Base-by-base conservation (phyloP, 2,797 vertebrate species). In the Pagetopsis macropterus region DNA sequence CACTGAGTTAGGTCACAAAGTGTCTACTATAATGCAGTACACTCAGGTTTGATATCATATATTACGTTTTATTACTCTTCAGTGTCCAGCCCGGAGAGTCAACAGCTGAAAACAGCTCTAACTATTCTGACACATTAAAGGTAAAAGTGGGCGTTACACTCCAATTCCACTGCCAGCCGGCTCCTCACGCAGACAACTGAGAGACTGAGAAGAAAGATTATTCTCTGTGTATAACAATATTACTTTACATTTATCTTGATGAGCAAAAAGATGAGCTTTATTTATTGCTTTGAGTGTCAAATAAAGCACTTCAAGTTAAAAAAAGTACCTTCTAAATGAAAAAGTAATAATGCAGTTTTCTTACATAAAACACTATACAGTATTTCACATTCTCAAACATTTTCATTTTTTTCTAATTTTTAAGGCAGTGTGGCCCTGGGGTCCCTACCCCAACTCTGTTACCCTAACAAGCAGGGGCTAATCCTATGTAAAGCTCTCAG, bases 401-500 rank as follows among this genome's bases (percentile, higher is more conserved):
- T 14, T 48, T 43, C 17, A 49, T 14, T 37, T 55, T 16, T 66
- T 57, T 69, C 44, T 14, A 19, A 45, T 21, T 65, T 56, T 13
- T 33, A 9, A 66, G 31, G 51, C 50, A 52, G 33, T 33, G 45
- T 57, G 62, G 64, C 57, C 55, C 60, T 21, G 54, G n/a, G 72
- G 69, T 72, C 44, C 65, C 55, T 19, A 50, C 37, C 50, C 21
- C 41, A 37, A 19, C 70, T 70, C 60, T 70, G 75, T 72, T 81
- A 72, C 56, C 65, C 58, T 65, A 66, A 75, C 70, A 73, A 84
- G 68, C 72, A 33, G 7, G 23, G 43, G 41, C 37, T 81, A 84
- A 84, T 81, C 72, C 75, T 68, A 59, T 41, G 46, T 56, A 78
- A 72, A 76, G 61, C 84, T 78, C 31, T 82, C 45, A 68, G 62